These are phyloP conservation scores for Condylura cristata DNA, from an alignment of 2,113 vertebrate genomes.

Conservation along the genomic window DNA sequence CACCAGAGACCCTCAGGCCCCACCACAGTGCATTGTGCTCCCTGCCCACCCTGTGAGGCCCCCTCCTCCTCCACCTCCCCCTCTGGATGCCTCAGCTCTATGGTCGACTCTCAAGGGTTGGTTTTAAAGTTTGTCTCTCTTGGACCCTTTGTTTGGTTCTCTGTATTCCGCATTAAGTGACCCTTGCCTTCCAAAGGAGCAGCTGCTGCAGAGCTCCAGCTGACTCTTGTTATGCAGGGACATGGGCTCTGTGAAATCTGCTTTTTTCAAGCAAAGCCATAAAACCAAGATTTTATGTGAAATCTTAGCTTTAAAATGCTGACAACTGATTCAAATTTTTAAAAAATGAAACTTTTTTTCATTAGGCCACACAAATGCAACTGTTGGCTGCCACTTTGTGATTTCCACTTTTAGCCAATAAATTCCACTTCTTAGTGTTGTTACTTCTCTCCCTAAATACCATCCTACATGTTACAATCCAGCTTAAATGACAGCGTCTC, in stretches of 20 bases:
- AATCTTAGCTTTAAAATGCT: conserved; percentile 62
- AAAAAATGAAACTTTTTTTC: neutral
- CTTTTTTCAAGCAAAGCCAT: conserved; percentile 30
- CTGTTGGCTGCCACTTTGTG: conserved; percentile 7
- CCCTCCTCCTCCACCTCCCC: too few species aligned
- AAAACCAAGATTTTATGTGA: conserved; percentile 45
- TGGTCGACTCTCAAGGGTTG: too few species aligned
- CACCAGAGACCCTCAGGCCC: too few species aligned
- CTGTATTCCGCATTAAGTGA: too few species aligned
- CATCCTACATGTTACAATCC: neutral
- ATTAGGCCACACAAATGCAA: conserved; percentile 46
- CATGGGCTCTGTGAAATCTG: neutral
- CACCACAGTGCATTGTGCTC: too few species aligned
- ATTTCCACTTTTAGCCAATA: neutral
- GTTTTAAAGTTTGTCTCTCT: too few species aligned
- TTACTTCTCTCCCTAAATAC: neutral
- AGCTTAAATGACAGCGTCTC: neutral
- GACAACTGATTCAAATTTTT: neutral
- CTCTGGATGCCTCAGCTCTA: too few species aligned
- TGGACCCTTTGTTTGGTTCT: too few species aligned
- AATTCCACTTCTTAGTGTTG: neutral
- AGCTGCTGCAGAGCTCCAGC: neutral
- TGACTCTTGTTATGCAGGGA: neutral
- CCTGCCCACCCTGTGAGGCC: too few species aligned
- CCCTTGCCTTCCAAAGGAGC: neutral